phyloP scores from a whole-genome alignment of 2,888 invertebrate genomes.

The Volucella bombylans region DNA sequence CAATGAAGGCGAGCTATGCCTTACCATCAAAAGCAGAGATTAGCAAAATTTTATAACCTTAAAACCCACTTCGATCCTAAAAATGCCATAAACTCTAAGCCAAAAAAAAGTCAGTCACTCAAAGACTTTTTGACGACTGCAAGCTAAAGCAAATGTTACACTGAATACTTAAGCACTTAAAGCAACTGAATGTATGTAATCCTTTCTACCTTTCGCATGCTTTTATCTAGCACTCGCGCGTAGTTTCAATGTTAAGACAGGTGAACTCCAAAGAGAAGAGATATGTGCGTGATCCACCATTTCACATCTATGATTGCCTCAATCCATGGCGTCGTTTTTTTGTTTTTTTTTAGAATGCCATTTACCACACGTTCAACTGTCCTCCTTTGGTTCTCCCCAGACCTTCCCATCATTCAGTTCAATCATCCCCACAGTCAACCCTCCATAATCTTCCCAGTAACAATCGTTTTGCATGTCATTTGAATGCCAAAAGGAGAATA shows the following conservation, averaged over 20 bases:
- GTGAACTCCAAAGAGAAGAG: slow-evolving; percentile 3
- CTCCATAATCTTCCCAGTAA: slow-evolving; percentile 71
- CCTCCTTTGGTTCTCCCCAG: too few species aligned
- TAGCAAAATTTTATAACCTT: too few species aligned
- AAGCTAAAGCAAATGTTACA: neutral
- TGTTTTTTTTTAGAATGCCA: slow-evolving; percentile 13
- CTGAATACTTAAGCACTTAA: neutral
- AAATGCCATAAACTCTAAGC: too few species aligned
- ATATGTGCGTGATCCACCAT: slow-evolving; percentile 51
- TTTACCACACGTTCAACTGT: neutral
- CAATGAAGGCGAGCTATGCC: too few species aligned
- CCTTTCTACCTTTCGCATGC: neutral
- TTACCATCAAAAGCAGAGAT: too few species aligned
- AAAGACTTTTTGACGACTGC: too few species aligned
- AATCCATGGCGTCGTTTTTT: slow-evolving; percentile 42
- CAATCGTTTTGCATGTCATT: slow-evolving; percentile 76
- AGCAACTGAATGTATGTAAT: slow-evolving; percentile 14
- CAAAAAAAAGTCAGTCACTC: too few species aligned
- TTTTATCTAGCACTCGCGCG: slow-evolving; percentile 1
- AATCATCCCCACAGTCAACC: slow-evolving; percentile 45
- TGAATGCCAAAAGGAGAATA: slow-evolving; percentile 75
- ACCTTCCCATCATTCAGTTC: neutral
- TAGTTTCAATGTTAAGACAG: slow-evolving; percentile 25
- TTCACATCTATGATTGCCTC: slow-evolving; percentile 63
- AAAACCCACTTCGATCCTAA: too few species aligned